Base-by-base conservation (phyloP, 1,140 invertebrate species). In the Drosophila willistoni region DNA sequence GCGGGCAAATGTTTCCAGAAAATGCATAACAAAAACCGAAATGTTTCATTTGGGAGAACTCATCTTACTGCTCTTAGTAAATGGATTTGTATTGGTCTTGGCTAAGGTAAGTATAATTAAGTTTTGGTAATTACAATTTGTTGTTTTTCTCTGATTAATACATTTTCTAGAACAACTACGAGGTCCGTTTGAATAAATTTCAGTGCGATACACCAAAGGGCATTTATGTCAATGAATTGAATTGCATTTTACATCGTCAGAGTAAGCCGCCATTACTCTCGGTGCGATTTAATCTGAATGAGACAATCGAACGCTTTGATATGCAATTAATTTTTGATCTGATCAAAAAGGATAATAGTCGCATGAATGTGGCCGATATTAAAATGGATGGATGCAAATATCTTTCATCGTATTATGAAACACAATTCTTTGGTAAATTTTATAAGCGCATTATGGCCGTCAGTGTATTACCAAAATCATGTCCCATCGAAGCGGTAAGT, bases 301-400 rank as follows among this genome's bases (percentile, higher is more conserved):
- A 68, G 34, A 71, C 56, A 7, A 41, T 67, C 5, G 14, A 55
- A 0, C 0, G 68, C 0, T 78, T 75, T 10, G 41, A 64, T 12
- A 62, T 81, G 0, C 13, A 22, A 1, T n/a, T 29, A 2, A 17
- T 10, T 1, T 14, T 87, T 4, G 56, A 80, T 14, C 22, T 83
- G 9, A 0, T 79, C 0, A 82, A 71, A 13, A 82, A 64, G 67
- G 78, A 86, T 29, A 67, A 79, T 10, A 70, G 9, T 19, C 60
- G 55, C 36, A 54, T 73, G 42, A 87, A 61, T 17, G 5, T 86
- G 1, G 64, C 60, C 0, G 14, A 55, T 3, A 4, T 55, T 1
- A 62, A 77, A 36, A 34, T 87, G 34, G 72, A 87, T 34, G 79
- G 83, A 3, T 86, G 82, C 72, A 86, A 69, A 10, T 82, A 73